Percentiles rank a stretch among this genome's conserved stretches.
Evolutionary conservation across 2,888 invertebrate species (phyloP).

Genomic region (Thereva unica): DNA sequence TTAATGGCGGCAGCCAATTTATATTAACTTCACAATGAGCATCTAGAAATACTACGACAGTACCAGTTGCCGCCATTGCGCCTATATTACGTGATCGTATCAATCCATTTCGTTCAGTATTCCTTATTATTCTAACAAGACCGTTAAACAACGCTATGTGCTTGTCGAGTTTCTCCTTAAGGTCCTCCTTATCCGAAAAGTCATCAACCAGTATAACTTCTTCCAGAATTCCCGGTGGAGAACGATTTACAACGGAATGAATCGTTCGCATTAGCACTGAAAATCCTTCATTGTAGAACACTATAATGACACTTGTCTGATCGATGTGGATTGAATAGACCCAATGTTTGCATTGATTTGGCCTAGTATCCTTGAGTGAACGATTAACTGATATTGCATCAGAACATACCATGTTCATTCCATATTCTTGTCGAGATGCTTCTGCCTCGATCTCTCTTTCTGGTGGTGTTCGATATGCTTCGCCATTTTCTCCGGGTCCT

Average conservation of each 20-base stretch:
- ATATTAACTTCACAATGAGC: slow-evolving; percentile 97
- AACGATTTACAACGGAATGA: slow-evolving; percentile 83
- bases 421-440: slow-evolving; percentile 89
- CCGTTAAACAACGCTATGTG: slow-evolving; percentile 85
- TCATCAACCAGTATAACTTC: slow-evolving; percentile 89
- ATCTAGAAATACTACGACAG: slow-evolving; percentile 96
- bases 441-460: slow-evolving; percentile 84
- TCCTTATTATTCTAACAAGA: slow-evolving; percentile 87
- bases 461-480: slow-evolving; percentile 74
- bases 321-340: slow-evolving; percentile 89
- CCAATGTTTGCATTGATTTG: slow-evolving; percentile 94
- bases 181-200: slow-evolving; percentile 85
- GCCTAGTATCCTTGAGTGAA: slow-evolving; percentile 85
- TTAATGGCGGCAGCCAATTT: slow-evolving; percentile 95
- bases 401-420: slow-evolving; percentile 97
- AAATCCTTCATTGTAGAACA: slow-evolving; percentile 96
- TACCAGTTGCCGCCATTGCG: slow-evolving; percentile 87
- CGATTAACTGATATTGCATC: slow-evolving; percentile 94
- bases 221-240: slow-evolving; percentile 78
- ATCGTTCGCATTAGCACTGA: slow-evolving; percentile 90
- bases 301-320: slow-evolving; percentile 88
- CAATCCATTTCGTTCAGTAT: slow-evolving; percentile 86
- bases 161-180: slow-evolving; percentile 80
- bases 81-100: slow-evolving; percentile 92
- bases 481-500: slow-evolving; percentile 81